Base-by-base conservation (phyloP, 2,888 invertebrate species). In the Dicranocentrus wangi region DNA sequence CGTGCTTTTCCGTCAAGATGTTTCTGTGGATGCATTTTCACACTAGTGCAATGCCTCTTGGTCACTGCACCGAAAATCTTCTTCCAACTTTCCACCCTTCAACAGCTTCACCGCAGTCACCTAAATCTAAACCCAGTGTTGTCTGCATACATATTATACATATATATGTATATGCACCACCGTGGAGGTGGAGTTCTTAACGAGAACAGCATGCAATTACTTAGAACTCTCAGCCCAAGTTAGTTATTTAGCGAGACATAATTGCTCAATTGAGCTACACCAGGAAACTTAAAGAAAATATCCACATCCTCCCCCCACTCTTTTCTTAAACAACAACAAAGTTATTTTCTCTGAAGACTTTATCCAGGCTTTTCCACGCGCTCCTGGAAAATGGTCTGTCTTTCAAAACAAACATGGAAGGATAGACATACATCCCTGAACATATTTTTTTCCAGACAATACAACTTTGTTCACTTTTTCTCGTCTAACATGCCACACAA, bases 201-300 rank as follows among this genome's bases (percentile, higher is more conserved):
- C 53, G n/a, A 8, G n/a, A 8, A 53, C 53, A 53, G n/a, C 25
- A 15, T 21, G 19, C 28, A 53, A 70, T 70, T 58, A 32, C 42
- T 58, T 17, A 21, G 47, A 25, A 60, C 60, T 60, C 70, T 70
- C 58, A 70, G 58, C 53, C 53, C 19, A 53, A 13, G 8, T 60
- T 60, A 60, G 25, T 32, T 70, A 55, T 55, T 70, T 70, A 70
- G 70, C 19, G 43, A 70, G 39, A 58, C 47, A 58, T 70, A 70
- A 70, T 70, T 70, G 70, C 70, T 70, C 70, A 70, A 70, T 70
- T 70, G 70, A 70, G 70, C 70, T 27, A 39, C 39, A 8, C 7
- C 39, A 7, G 7, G 17, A 53, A 53, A 53, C 53, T n/a, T n/a
- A 53, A 13, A 39, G 39, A 39, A 39, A 39, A 39, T 13, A 8